Base-by-base conservation (phyloP, 2,888 invertebrate species). In the Papilio elwesi region DNA sequence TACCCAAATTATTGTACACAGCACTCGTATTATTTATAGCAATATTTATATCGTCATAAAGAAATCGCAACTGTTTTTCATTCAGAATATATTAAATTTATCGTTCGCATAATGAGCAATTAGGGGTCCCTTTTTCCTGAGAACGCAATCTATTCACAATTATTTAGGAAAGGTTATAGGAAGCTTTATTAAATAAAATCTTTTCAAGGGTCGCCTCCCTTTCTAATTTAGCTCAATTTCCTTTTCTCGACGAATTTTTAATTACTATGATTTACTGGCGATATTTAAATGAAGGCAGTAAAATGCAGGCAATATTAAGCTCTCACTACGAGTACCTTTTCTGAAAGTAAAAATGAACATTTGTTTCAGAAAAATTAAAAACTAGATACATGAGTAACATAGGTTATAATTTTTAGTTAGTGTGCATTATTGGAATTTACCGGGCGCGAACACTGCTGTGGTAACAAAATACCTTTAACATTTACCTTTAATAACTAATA, bases 131-230 rank as follows among this genome's bases (percentile, higher is more conserved):
- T 79, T 79, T 80, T 78, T 77, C 77, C 75, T 75, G 76, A 78
- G 80, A 79, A 81, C 82, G 85, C 87, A 90, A 91, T 91, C 91
- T 91, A 91, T 92, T 90, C 83, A 90, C 90, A 91, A 91, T 92
- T 92, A 91, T 87, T 86, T 88, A 88, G 87, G 84, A 87, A 89
- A 88, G 87, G 88, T 88, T 88, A 82, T 84, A 87, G 85, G 85
- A 82, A 85, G 87, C 83, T 85, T 90, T 90, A 90, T 91, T 91
- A 89, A 91, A 91, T 90, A 89, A 88, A 91, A 90, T 85, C 86
- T 88, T 89, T 85, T 53, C 85, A 85, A 88, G 87, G 85, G 82
- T 82, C 82, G 78, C 82, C 81, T 82, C 82, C 81, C 80, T 78
- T 82, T 81, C 85, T 88, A 82, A 87, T 87, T 89, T 83, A 73